Percentiles rank a stretch among this genome's conserved stretches.
Evolutionary conservation across 2,888 invertebrate species (phyloP).

Genomic region (Salpingus planirostris): DNA sequence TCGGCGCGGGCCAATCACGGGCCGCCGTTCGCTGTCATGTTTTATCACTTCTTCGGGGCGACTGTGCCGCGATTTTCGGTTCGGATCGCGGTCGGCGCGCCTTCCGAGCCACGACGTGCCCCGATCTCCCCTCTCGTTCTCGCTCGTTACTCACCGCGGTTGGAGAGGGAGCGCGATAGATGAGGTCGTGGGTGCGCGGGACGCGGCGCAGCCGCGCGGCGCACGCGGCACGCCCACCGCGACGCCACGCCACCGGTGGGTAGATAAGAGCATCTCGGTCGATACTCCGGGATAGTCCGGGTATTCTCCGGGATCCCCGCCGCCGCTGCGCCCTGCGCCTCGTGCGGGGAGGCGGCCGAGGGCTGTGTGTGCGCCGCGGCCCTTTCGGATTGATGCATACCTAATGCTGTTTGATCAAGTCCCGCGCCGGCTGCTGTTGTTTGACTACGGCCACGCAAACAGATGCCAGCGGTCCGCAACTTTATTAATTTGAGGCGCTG

Average conservation of each 20-base stretch:
- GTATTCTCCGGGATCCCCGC: slow-evolving; percentile 31
- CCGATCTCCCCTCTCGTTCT: too few species aligned
- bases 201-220: slow-evolving; percentile 32
- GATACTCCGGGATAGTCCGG: slow-evolving; percentile 35
- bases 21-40: slow-evolving; percentile 40
- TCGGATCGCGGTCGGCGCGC: slow-evolving; percentile 31
- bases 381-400: slow-evolving; percentile 33
- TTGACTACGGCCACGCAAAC: slow-evolving; percentile 23
- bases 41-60: slow-evolving; percentile 41
- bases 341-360: not conserved
- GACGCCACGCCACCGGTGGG: slow-evolving; percentile 37
- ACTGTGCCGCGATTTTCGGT: slow-evolving; percentile 40
- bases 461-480: slow-evolving; percentile 25
- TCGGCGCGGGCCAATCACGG: slow-evolving; percentile 37
- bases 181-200: slow-evolving; percentile 26
- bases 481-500: slow-evolving; percentile 23
- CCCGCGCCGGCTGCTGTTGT: slow-evolving; percentile 18
- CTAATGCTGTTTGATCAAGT: slow-evolving; percentile 32
- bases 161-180: slow-evolving; percentile 10
- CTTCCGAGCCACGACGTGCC: slow-evolving; percentile 26
- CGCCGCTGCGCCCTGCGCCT: slow-evolving; percentile 7
- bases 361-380: slow-evolving; percentile 16
- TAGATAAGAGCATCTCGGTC: slow-evolving; percentile 38
- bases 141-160: slow-evolving; percentile 23
- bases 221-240: slow-evolving; percentile 29